These are phyloP conservation scores for Ptychobarbus kaznakovi DNA, from an alignment of 2,797 vertebrate genomes.

Conservation along the genomic window DNA sequence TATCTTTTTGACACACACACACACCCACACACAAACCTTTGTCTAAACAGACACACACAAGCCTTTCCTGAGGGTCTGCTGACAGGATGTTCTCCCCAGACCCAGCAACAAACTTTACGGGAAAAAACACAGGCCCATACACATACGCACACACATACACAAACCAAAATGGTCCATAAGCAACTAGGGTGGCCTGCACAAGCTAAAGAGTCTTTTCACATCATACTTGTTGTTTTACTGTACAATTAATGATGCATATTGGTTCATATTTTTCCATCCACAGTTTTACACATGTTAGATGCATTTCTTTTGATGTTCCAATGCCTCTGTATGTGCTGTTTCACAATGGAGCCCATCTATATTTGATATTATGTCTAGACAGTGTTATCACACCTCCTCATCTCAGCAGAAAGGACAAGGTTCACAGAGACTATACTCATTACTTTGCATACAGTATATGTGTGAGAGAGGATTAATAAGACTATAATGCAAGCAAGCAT, in stretches of 20 bases:
- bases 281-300: constrained; percentile 54
- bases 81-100: constrained; percentile 60
- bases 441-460: constrained; percentile 14
- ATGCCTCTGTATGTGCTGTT: constrained; percentile 38
- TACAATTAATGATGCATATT: constrained; percentile 33
- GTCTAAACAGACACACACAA: constrained; percentile 59
- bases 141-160: constrained; percentile 23
- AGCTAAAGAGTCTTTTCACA: constrained; percentile 24
- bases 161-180: constrained; percentile 7
- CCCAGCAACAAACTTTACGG: constrained; percentile 54
- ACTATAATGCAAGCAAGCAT: background rate
- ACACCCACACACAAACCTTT: constrained; percentile 45
- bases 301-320: constrained; percentile 52
- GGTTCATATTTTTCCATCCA: constrained; percentile 4
- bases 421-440: constrained; percentile 14
- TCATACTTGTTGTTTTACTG: constrained; percentile 14
- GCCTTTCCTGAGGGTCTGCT: constrained; percentile 62
- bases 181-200: constrained; percentile 18
- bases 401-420: constrained; percentile 44
- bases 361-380: constrained; percentile 57
- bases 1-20: constrained; percentile 37
- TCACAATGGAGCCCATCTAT: constrained; percentile 50
- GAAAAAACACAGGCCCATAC: constrained; percentile 48
- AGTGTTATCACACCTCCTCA: constrained; percentile 49
- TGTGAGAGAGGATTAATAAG: constrained; percentile 18